phyloP scores from a whole-genome alignment of 2,797 vertebrate genomes.

The Danio albolineatus region DNA sequence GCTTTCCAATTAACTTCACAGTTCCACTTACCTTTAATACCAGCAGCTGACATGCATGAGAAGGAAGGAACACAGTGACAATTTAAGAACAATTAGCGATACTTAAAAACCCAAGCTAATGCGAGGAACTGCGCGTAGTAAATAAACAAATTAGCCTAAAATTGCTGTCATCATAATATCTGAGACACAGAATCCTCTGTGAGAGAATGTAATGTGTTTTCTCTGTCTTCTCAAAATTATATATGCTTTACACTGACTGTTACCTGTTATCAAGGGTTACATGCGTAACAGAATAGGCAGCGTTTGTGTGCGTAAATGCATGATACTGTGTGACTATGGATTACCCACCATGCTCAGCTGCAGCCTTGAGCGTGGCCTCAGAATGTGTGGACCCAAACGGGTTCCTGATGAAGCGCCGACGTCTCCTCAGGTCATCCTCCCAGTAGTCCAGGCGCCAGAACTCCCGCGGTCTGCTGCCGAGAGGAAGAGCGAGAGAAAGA shows the following conservation, averaged over 20 bases:
- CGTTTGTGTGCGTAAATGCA: neutral
- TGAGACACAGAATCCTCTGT: neutral
- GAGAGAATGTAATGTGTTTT: neutral
- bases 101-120: constrained; percentile 35
- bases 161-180: constrained; percentile 11
- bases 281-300: neutral
- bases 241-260: constrained; percentile 76
- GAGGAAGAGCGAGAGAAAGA: constrained; percentile 82
- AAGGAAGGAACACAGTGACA: constrained; percentile 58
- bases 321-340: constrained; percentile 29
- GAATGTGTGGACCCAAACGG: constrained; percentile 96
- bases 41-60: constrained; percentile 70
- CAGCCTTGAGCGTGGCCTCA: constrained; percentile 93
- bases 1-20: neutral
- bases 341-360: constrained; percentile 90
- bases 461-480: constrained; percentile 94
- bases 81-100: constrained; percentile 48
- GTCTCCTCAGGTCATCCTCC: constrained; percentile 99
- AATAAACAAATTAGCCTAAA: constrained; percentile 37
- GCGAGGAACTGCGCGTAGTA: constrained; percentile 14
- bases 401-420: constrained; percentile 97
- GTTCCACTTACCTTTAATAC: constrained; percentile 73
- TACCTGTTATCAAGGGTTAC: constrained; percentile 74
- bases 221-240: constrained; percentile 66
- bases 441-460: constrained; percentile 99